Evolutionary conservation across 1,140 invertebrate genomes (phyloP).

Genomic region (Camponotus pennsylvanicus): DNA sequence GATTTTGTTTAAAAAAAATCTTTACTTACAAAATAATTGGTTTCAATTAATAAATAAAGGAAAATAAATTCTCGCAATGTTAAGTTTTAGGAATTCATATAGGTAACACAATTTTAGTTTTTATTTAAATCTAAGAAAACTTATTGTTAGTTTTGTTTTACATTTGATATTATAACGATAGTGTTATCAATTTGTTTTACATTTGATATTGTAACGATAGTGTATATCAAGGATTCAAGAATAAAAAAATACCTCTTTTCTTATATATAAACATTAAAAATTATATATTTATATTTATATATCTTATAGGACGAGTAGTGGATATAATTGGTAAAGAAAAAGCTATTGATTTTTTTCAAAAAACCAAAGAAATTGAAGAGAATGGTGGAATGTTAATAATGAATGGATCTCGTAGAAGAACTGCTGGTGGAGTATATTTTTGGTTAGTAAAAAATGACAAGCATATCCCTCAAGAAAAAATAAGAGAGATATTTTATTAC

Average conservation of each 20-base stretch:
- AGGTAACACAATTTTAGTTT: not conserved
- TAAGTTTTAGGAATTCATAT: not conserved
- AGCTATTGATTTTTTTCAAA: slow-evolving; percentile 91
- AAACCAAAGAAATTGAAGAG: slow-evolving; percentile 93
- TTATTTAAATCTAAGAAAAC: not conserved
- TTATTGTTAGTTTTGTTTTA: not conserved
- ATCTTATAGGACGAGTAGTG: slow-evolving; percentile 90
- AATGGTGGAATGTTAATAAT: slow-evolving; percentile 94
- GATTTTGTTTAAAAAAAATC: not conserved
- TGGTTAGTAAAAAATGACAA: slow-evolving; percentile 92
- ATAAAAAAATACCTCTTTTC: not conserved
- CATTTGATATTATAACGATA: not conserved
- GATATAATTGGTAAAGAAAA: slow-evolving; percentile 91
- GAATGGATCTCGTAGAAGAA: slow-evolving; percentile 93
- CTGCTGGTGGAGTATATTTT: slow-evolving; percentile 94
- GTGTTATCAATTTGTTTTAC: not conserved
- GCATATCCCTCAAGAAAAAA: slow-evolving; percentile 89
- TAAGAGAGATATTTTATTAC: slow-evolving; percentile 91
- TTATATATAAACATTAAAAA: not conserved
- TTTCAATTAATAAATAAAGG: not conserved
- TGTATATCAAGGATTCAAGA: not conserved
- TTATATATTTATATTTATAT: not conserved
- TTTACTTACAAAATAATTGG: not conserved
- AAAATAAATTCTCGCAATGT: not conserved
- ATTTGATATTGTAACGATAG: not conserved